Evolutionary conservation across 2,797 vertebrate species (phyloP).

Genomic region (Centroberyx gerrardi): DNA sequence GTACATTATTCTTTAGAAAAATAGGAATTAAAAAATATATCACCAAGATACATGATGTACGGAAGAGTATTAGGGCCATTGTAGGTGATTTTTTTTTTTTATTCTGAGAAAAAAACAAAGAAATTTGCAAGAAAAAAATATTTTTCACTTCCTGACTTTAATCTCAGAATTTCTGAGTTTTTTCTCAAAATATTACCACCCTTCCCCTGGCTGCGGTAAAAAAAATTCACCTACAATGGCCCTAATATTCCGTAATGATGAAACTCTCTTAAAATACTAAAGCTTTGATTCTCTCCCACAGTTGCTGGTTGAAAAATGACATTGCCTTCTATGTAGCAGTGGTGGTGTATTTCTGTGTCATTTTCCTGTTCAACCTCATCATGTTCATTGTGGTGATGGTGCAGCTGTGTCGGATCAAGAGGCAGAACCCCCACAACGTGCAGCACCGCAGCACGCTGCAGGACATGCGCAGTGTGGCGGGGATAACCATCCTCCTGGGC

Average conservation of each 20-base stretch:
- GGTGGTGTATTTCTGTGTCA: slow-evolving; percentile 93
- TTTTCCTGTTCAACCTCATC: slow-evolving; percentile 93
- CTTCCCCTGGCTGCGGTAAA: background rate
- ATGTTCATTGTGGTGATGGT: slow-evolving; percentile 98
- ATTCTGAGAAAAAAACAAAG: too few relatives aligned
- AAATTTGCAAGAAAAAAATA: too few relatives aligned
- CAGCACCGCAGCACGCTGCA: slow-evolving; percentile 88
- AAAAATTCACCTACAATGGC: too few relatives aligned
- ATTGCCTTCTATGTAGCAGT: slow-evolving; percentile 92
- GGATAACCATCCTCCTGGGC: slow-evolving; percentile 94
- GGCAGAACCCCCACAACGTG: slow-evolving; percentile 91
- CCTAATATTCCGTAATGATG: too few relatives aligned
- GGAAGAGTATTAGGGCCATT: too few relatives aligned
- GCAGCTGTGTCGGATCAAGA: slow-evolving; percentile 94
- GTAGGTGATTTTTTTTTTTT: too few relatives aligned
- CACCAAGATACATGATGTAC: background rate
- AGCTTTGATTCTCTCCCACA: slow-evolving; percentile 63
- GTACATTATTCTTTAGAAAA: background rate
- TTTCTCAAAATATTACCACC: too few relatives aligned
- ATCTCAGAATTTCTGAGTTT: too few relatives aligned
- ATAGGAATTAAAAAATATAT: background rate
- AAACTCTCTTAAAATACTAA: too few relatives aligned
- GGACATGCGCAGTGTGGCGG: slow-evolving; percentile 90
- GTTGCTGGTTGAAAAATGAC: slow-evolving; percentile 93
- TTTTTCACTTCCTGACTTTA: too few relatives aligned